phyloP scores from a whole-genome alignment of 1,140 invertebrate genomes.

The Cotesia glomerata region DNA sequence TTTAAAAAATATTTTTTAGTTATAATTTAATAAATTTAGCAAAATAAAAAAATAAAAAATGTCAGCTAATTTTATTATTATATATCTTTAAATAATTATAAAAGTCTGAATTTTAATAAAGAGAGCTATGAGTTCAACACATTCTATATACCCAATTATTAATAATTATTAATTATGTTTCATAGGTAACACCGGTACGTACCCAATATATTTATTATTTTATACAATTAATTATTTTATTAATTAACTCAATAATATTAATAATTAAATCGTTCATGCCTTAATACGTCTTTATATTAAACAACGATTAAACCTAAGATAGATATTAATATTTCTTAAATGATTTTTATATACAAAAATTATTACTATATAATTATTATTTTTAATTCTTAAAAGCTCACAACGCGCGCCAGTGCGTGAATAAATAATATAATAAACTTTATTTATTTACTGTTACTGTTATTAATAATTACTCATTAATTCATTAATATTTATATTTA shows the following conservation, averaged over 20 bases:
- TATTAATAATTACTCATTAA: too few species aligned
- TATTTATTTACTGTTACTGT: not conserved
- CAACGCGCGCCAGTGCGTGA: not conserved
- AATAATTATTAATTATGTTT: constrained; percentile 22
- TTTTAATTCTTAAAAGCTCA: not conserved
- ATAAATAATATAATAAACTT: constrained; percentile 5
- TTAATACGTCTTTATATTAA: constrained; percentile 5
- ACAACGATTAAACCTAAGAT: not conserved
- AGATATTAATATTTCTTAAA: not conserved
- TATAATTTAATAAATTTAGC: too few species aligned
- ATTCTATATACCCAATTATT: constrained; percentile 16
- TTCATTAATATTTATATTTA: too few species aligned
- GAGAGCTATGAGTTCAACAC: constrained; percentile 41
- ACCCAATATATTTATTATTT: not conserved
- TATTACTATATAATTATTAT: not conserved
- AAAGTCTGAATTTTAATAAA: constrained; percentile 1
- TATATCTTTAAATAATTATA: not conserved
- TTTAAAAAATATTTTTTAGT: too few species aligned
- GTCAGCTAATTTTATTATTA: too few species aligned
- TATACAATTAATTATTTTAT: too few species aligned
- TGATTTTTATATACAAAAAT: constrained; percentile 1
- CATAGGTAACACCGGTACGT: constrained; percentile 3
- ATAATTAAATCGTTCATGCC: not conserved
- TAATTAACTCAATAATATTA: too few species aligned
- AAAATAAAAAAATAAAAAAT: too few species aligned